phyloP scores from a whole-genome alignment of 2,113 vertebrate genomes.

The Barnardius zonarius region DNA sequence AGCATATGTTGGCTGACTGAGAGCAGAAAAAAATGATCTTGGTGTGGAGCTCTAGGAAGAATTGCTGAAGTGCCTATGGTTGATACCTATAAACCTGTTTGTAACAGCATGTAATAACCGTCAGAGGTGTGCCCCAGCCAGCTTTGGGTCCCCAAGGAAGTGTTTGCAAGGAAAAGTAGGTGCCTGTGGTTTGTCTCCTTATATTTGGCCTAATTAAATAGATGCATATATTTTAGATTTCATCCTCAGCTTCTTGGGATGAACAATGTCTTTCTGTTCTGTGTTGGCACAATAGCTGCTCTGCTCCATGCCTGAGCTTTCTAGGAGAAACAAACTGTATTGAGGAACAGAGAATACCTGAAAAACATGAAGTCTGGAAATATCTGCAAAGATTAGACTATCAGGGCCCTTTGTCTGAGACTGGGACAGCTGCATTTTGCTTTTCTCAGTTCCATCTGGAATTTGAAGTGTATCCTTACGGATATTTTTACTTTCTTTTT shows the following conservation, averaged over 20 bases:
- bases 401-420: background rate
- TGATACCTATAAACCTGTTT: background rate
- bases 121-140: background rate
- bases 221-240: background rate
- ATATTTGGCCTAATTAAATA: background rate
- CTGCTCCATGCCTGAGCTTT: background rate
- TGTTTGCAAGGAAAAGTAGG: background rate
- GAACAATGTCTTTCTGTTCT: background rate
- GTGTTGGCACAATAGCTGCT: background rate
- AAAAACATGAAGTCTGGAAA: background rate
- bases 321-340: background rate
- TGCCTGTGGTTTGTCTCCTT: background rate
- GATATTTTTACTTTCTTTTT: slow-evolving; percentile 14
- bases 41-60: background rate
- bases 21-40: background rate
- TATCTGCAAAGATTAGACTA: background rate
- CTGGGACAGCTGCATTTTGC: background rate
- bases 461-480: background rate
- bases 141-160: background rate
- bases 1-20: background rate
- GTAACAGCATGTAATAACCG: background rate
- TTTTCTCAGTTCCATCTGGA: background rate
- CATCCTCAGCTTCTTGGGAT: background rate
- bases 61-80: background rate
- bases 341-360: background rate